Base-by-base conservation (phyloP, 2,113 vertebrate species). In the Tretioscincus oriximinensis region DNA sequence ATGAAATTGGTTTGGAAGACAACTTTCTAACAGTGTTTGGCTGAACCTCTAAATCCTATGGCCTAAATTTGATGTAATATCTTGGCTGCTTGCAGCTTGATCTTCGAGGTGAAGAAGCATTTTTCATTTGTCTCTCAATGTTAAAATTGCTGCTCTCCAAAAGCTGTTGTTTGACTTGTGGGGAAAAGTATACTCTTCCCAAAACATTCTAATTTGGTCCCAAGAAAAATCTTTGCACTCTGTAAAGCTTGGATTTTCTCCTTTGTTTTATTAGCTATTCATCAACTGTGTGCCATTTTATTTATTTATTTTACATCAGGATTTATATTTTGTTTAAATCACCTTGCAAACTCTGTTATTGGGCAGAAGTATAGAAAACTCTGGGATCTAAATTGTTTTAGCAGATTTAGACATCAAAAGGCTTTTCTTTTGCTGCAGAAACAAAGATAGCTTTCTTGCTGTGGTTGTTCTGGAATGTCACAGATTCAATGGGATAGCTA, bases 251-350 rank as follows among this genome's bases (percentile, higher is more conserved):
- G 51, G 35, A 26, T 79, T 54, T 16, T 71, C 58, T 71, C 28
- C 14, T 29, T 14, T 66, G 16, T 66, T 65, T 65, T 28, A 28
- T 18, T 78, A 60, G 24, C 14, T 58, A 8, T 60, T 61, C 10
- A 26, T 58, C 54, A 47, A 72, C 68, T 72, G 35, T 11, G 45
- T 71, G 54, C 49, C 78, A 29, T n/a, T 79, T n/a, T n/a, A n/a
- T n/a, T n/a, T n/a, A n/a, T n/a, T n/a, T n/a, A n/a, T n/a, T n/a
- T 60, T 58, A 71, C 28, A 61, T 79, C 54, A 61, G 54, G 73
- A 35, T 75, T 35, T 75, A 35, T 20, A 12, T 29, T 72, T 41
- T 45, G 2, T 72, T 47, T 22, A 79, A 63, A 49, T 16, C 18
- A 72, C 14, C 11, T 31, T 22, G 29, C 21, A 47, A 16, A 35